Conservation (phyloP, 2,797 vertebrate genomes). For the Crenichthys baileyi region DNA sequence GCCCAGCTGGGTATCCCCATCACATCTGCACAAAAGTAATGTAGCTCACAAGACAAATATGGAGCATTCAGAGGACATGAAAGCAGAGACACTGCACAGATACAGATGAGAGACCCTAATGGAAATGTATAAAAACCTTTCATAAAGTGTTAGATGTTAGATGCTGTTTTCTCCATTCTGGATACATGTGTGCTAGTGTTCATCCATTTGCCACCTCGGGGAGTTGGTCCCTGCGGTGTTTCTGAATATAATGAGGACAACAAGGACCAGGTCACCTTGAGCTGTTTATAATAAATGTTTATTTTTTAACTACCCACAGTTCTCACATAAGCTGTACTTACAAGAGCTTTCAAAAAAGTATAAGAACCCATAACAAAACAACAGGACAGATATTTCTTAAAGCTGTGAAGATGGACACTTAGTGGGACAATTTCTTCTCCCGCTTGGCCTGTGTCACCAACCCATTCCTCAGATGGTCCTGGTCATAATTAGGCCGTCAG, state of each 20-base stretch:
- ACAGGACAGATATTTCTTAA: neutral
- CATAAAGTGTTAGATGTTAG: constrained; percentile 41
- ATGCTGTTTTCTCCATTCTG: constrained; percentile 23
- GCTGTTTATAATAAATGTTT: constrained; percentile 26
- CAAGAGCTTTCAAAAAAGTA: neutral
- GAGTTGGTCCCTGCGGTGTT: constrained; percentile 25
- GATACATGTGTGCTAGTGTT: constrained; percentile 17
- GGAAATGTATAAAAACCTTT: constrained; percentile 43
- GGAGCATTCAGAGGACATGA: neutral
- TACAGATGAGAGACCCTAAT: neutral
- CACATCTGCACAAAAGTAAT: constrained; percentile 16
- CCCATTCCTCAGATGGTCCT: constrained; percentile 33
- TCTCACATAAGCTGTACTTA: neutral
- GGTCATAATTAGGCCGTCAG: constrained; percentile 63
- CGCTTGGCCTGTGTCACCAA: constrained; percentile 16
- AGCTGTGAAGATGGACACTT: constrained; percentile 26
- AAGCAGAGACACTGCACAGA: neutral
- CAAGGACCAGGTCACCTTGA: constrained; percentile 68
- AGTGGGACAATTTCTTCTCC: constrained; percentile 34
- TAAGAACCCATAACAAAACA: constrained; percentile 11
- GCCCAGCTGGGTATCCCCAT: constrained; percentile 36
- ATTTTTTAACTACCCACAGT: neutral
- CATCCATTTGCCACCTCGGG: constrained; percentile 45
- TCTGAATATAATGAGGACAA: constrained; percentile 51
- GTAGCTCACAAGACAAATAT: constrained; percentile 14